Conservation (phyloP, 2,888 invertebrate genomes). For the Osmoderma eremita region DNA sequence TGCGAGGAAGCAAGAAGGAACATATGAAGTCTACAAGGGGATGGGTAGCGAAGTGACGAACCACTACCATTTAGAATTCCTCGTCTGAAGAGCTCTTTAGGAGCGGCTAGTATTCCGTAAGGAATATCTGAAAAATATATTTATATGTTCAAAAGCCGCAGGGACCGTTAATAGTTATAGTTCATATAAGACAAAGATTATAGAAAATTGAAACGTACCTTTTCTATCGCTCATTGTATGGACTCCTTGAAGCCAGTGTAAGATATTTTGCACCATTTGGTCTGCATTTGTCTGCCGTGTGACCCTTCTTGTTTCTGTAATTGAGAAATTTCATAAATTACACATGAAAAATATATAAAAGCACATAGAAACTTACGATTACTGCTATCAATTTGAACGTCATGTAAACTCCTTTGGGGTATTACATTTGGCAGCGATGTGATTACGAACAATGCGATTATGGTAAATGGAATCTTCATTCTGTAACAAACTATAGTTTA, state of each 20-base stretch:
- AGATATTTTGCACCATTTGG: constrained; percentile 78
- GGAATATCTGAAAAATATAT: neutral
- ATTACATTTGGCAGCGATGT: constrained; percentile 46
- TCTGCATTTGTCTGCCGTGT: constrained; percentile 70
- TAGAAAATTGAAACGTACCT: constrained; percentile 64
- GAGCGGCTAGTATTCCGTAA: neutral
- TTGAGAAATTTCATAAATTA: neutral
- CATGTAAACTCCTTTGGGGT: constrained; percentile 40
- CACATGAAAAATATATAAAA: constrained; percentile 10
- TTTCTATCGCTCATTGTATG: constrained; percentile 71
- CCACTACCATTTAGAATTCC: too few relatives aligned
- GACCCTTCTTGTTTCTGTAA: constrained; percentile 55
- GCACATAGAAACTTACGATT: constrained; percentile 6
- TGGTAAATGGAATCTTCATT: constrained; percentile 51
- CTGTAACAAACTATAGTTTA: constrained; percentile 46
- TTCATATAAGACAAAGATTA: too few relatives aligned
- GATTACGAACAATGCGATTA: constrained; percentile 50
- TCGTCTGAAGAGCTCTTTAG: too few relatives aligned
- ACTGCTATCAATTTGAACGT: constrained; percentile 1
- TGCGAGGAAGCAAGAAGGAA: too few relatives aligned
- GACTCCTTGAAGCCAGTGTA: constrained; percentile 79
- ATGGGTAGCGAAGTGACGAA: too few relatives aligned
- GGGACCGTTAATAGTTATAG: neutral
- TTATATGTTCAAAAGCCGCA: neutral
- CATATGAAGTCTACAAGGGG: too few relatives aligned